Evolutionary conservation across 2,797 vertebrate species (phyloP), one percentile per base, ranked within the genome.

Genomic region (Acridotheres tristis): DNA sequence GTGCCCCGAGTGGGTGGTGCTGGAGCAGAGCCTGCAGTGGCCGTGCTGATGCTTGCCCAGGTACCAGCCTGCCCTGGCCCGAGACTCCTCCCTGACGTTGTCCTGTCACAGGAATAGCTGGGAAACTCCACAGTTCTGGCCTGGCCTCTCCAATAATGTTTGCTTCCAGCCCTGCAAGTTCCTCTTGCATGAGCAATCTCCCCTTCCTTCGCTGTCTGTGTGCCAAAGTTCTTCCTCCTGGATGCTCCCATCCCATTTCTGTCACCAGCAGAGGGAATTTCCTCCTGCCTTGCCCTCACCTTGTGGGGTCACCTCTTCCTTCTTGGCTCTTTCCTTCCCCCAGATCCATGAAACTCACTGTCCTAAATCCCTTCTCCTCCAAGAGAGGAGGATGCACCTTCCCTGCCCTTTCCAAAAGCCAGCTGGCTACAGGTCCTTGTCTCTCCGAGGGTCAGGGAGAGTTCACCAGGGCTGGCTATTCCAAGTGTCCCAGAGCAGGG

Each of bases 51-150:
- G 36, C 27, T 80, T 43, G 75, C 77, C 40, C 30, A 1, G 2
- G 34, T 34, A 34, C 34, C 34, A 34, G 34, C 34, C 34, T 34
- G 34, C 7, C 34, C 8, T 34, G 34, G 34, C 0, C 59, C 48
- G n/a, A 1, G 6, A 3, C 45, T 19, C 17, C 55, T 85, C 62
- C n/a, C 57, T n/a, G 58, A 4, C 2, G 1, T 6, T 72, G n/a
- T 42, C 2, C 1, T 45, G 47, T 9, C 27, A 4, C 9, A 17
- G 63, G 30, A 58, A 19, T 2, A 43, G 48, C 55, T 63, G 32
- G 36, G 29, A 71, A 65, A 47, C 16, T n/a, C 54, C 58, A 43
- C 13, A 38, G 1, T 9, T 51, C 54, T 66, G 54, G 36, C 26
- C 12, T 36, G 34, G 36, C 40, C 86, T 40, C 77, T 69, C 25